A percentile compares a stretch with the other conserved stretches of the same genome.
phyloP scores from a whole-genome alignment of 2,888 invertebrate genomes.

The Axea sp. region DNA sequence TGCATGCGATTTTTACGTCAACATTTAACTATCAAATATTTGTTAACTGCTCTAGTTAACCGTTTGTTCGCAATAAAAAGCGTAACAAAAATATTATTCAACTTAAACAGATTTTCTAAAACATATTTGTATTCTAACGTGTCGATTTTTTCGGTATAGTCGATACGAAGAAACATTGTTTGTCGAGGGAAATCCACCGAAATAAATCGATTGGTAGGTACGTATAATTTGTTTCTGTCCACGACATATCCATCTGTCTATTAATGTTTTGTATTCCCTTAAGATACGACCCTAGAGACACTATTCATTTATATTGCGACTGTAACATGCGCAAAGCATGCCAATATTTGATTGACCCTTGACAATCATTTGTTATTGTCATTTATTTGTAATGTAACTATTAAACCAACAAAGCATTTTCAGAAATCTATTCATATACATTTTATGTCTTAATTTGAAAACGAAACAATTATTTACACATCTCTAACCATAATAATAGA shows the following conservation, averaged over 20 bases:
- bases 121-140: slow-evolving; percentile 23
- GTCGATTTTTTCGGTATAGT: slow-evolving; percentile 27
- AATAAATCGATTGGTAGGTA: slow-evolving; percentile 75
- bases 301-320: slow-evolving; percentile 76
- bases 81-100: too few relatives aligned
- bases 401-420: slow-evolving; percentile 23
- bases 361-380: slow-evolving; percentile 73
- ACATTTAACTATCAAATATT: too few relatives aligned
- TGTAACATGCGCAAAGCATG: slow-evolving; percentile 68
- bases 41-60: too few relatives aligned
- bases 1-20: too few relatives aligned
- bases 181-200: slow-evolving; percentile 62
- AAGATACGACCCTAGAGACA: slow-evolving; percentile 75
- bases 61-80: too few relatives aligned
- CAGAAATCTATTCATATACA: not conserved
- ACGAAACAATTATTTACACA: too few relatives aligned
- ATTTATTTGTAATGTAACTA: slow-evolving; percentile 40
- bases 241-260: slow-evolving; percentile 74
- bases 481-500: too few relatives aligned
- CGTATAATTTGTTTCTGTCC: slow-evolving; percentile 75
- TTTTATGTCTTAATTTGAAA: slow-evolving; percentile 12
- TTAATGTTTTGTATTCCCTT: slow-evolving; percentile 77
- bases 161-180: slow-evolving; percentile 61
- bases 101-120: slow-evolving; percentile 16
- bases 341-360: slow-evolving; percentile 76